Evolutionary conservation across 2,888 invertebrate genomes (phyloP).

Genomic region (Clivina fossor): DNA sequence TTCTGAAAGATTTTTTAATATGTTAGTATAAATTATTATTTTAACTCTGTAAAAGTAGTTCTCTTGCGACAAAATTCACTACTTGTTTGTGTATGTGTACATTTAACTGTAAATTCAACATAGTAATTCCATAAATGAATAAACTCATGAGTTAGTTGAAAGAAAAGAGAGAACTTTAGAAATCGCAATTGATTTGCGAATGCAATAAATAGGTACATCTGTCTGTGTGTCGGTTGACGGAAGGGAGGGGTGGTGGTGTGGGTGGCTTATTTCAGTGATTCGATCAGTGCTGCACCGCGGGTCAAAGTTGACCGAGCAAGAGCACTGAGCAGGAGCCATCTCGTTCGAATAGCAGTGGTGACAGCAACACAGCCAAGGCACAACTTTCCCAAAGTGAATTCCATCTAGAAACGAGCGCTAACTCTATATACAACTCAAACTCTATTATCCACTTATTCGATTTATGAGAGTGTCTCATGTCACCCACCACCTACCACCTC

Average conservation of each 20-base stretch:
- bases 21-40: too few species aligned
- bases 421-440: constrained; percentile 47
- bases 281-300: constrained; percentile 43
- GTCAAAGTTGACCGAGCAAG: constrained; percentile 44
- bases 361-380: too few species aligned
- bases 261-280: constrained; percentile 8
- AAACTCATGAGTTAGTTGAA: too few species aligned
- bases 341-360: too few species aligned
- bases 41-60: too few species aligned
- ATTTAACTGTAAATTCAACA: too few species aligned
- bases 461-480: constrained; percentile 25
- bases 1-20: too few species aligned
- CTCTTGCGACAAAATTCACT: too few species aligned
- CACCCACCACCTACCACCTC: too few species aligned
- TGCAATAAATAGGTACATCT: neutral
- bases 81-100: too few species aligned
- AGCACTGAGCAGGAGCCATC: too few species aligned
- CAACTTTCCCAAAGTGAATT: constrained; percentile 50
- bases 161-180: neutral
- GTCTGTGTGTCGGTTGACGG: neutral
- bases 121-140: too few species aligned
- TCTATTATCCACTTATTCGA: constrained; percentile 44
- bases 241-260: neutral
- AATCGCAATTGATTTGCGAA: neutral
- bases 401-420: constrained; percentile 44